Evolutionary conservation across 2,113 vertebrate species (phyloP), one percentile per base, ranked within the genome.

Genomic region (Chinchilla lanigera): DNA sequence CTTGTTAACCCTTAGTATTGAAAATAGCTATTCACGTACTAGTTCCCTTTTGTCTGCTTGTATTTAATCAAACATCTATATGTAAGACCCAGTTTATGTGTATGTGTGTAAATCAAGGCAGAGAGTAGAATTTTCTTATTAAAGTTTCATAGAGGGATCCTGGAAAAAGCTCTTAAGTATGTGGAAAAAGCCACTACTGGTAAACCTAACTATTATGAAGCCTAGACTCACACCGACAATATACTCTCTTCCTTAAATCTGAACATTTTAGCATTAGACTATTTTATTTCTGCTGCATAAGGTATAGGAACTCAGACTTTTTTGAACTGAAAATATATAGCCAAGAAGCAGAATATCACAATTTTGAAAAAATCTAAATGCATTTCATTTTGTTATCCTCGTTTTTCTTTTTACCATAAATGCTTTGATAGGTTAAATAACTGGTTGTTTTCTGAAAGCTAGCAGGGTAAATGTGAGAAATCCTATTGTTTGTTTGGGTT

Each of bases 381-480:
- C 3, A 67, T 89, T 67, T 95, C 5, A 2, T 86, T 75, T 75
- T 73, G 14, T 85, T 93, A 54, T 54, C 5, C 1, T 69, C 9
- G 69, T 17, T n/a, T 30, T 52, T 16, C 20, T 35, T 80, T 35
- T 52, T 20, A 7, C 3, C 41, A 44, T 11, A 78, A 52, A 85
- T 35, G 6, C 77, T 96, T 88, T 78, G 13, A 87, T 63, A 78
- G 38, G 22, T 89, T 96, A 87, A 89, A 58, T 83, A 82, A 44
- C 52, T 56, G 61, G 13, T 54, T 95, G 41, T 24, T 85, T 92
- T 75, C 56, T 94, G 65, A 94, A 84, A 85, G 41, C 16, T n/a
- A 84, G 20, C 28, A 71, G n/a, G 47, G 47, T 22, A 89, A 82
- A 86, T 82, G 75, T 47, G 13, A 73, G 14, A 85, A 94, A 80